Conservation (phyloP, 2,888 invertebrate species). For the Auanema sp. region DNA sequence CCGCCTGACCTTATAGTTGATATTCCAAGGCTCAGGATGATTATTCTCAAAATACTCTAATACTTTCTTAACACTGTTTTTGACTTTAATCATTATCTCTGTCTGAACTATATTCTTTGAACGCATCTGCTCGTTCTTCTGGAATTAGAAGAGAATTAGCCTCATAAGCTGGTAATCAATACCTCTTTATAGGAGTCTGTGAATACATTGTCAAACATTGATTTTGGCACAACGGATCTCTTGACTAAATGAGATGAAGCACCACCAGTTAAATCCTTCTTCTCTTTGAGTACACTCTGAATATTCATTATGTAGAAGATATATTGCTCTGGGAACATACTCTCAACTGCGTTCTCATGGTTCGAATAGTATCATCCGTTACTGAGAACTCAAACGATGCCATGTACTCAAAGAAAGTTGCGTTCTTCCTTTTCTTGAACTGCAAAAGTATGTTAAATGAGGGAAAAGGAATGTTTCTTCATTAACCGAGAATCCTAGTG, state of each 20-base stretch:
- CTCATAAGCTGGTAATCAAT: neutral
- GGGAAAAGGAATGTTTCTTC: neutral
- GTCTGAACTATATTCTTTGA: slow-evolving; percentile 93
- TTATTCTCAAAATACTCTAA: slow-evolving; percentile 87
- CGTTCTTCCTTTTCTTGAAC: slow-evolving; percentile 44
- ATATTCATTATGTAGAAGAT: too few species aligned
- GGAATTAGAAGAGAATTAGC: neutral
- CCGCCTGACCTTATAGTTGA: too few species aligned
- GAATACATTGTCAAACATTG: too few species aligned
- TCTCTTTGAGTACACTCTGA: too few species aligned
- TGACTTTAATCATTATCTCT: slow-evolving; percentile 92
- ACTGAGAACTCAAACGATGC: slow-evolving; percentile 62
- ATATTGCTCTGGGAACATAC: too few species aligned
- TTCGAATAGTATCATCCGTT: slow-evolving; percentile 53
- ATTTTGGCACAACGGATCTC: too few species aligned
- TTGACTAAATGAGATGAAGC: too few species aligned
- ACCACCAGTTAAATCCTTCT: too few species aligned
- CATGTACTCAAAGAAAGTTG: slow-evolving; percentile 57
- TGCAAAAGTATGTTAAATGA: slow-evolving; percentile 18
- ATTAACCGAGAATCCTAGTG: too few species aligned
- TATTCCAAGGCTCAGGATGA: too few species aligned
- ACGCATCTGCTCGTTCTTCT: too few species aligned
- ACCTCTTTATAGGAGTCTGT: too few species aligned
- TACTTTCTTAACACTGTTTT: slow-evolving; percentile 90
- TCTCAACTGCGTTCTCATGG: slow-evolving; percentile 51